phyloP scores from a whole-genome alignment of 2,888 invertebrate genomes.

The Orthosia incerta region DNA sequence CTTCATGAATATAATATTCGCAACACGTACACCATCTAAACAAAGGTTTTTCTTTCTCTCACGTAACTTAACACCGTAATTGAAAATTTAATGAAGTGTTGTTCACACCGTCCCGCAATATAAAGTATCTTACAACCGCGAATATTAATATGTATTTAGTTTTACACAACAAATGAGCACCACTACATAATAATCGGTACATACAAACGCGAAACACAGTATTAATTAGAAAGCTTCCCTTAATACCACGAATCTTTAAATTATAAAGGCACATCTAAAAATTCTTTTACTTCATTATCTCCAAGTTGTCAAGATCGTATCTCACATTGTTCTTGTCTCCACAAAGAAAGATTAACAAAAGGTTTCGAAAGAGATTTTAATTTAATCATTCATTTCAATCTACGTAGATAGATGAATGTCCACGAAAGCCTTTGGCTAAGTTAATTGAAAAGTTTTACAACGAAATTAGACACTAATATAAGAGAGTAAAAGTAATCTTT shows the following conservation, averaged over 20 bases:
- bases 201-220: slow-evolving; percentile 16
- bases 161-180: slow-evolving; percentile 30
- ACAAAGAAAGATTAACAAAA: slow-evolving; percentile 68
- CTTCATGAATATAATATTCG: slow-evolving; percentile 61
- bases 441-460: slow-evolving; percentile 69
- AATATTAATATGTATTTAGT: slow-evolving; percentile 53
- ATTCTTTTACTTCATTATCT: slow-evolving; percentile 62
- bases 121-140: slow-evolving; percentile 56
- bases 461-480: slow-evolving; percentile 61
- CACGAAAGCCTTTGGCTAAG: slow-evolving; percentile 63
- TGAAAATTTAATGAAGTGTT: slow-evolving; percentile 78
- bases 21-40: slow-evolving; percentile 52
- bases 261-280: slow-evolving; percentile 57
- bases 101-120: slow-evolving; percentile 55
- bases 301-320: slow-evolving; percentile 65
- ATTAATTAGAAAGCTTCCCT: slow-evolving; percentile 43
- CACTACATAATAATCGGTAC: not conserved
- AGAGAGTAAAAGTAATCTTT: slow-evolving; percentile 52
- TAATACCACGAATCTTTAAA: slow-evolving; percentile 47
- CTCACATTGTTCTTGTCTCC: slow-evolving; percentile 67
- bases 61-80: slow-evolving; percentile 68
- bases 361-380: slow-evolving; percentile 63
- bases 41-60: slow-evolving; percentile 55
- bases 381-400: slow-evolving; percentile 70
- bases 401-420: slow-evolving; percentile 61